A percentile compares a stretch with the other conserved stretches of the same genome.
Conservation (phyloP, 2,113 vertebrate species). For the Thamnophis sirtalis region DNA sequence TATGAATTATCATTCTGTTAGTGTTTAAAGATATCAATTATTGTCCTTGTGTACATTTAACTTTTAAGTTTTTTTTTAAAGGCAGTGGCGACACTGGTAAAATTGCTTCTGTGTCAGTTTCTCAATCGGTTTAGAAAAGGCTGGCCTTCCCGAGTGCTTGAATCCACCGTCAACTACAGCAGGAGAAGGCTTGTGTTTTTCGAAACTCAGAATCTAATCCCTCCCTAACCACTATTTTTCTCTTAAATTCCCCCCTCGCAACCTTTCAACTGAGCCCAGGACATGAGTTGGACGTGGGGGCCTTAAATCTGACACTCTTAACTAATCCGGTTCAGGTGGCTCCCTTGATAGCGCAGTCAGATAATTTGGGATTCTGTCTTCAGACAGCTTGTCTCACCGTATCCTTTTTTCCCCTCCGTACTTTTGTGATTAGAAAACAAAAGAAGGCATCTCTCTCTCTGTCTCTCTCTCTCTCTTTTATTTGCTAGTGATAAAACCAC, state of each 20-base stretch:
- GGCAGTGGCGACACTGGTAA: background rate
- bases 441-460: background rate
- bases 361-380: constrained; percentile 49
- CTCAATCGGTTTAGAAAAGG: background rate
- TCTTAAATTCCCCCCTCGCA: constrained; percentile 60
- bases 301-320: constrained; percentile 56
- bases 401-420: background rate
- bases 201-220: constrained; percentile 63
- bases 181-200: constrained; percentile 67
- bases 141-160: background rate
- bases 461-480: background rate
- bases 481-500: background rate
- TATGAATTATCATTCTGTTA: background rate
- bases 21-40: background rate
- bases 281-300: constrained; percentile 31
- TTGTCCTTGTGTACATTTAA: background rate
- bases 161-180: background rate
- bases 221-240: constrained; percentile 55
- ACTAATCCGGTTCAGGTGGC: constrained; percentile 55
- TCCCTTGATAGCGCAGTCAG: constrained; percentile 33
- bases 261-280: constrained; percentile 39
- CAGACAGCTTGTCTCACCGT: background rate
- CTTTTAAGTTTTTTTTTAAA: background rate
- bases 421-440: accelerated
- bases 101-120: accelerated